These are phyloP conservation scores for Phrynosoma blainvillii DNA, from an alignment of 2,113 vertebrate genomes.

Conservation along the genomic window DNA sequence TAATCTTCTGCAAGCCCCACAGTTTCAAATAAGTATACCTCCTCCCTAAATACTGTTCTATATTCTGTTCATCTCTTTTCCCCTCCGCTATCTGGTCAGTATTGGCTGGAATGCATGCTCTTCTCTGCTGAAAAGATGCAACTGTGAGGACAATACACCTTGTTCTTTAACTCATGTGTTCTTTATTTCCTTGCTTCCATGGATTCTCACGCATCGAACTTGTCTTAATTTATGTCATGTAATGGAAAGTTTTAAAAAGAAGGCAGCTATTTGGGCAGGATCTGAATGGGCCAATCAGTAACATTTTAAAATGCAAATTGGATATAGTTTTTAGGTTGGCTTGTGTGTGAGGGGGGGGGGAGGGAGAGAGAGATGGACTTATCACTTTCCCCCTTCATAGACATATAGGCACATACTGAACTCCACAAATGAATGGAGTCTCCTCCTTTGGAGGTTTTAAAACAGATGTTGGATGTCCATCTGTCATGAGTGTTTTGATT, in stretches of 20 bases:
- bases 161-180: slow-evolving; percentile 56
- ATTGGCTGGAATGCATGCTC: slow-evolving; percentile 53
- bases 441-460: no score
- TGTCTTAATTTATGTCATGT: slow-evolving; percentile 39
- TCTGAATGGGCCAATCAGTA: slow-evolving; percentile 15
- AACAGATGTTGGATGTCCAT: no score
- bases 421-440: background rate
- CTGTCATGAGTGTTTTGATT: no score
- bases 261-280: slow-evolving; percentile 24
- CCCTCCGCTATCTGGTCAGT: slow-evolving; percentile 46
- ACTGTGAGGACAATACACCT: background rate
- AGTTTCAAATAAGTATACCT: background rate
- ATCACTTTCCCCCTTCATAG: background rate
- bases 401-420: background rate
- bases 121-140: slow-evolving; percentile 19
- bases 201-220: slow-evolving; percentile 56
- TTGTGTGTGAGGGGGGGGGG: background rate
- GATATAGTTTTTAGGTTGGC: background rate
- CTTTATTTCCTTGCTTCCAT: slow-evolving; percentile 49
- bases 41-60: slow-evolving; percentile 33
- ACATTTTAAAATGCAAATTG: slow-evolving; percentile 20
- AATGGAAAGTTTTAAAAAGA: background rate
- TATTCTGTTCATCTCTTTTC: slow-evolving; percentile 41
- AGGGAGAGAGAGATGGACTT: background rate
- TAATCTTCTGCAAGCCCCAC: slow-evolving; percentile 21